These are phyloP conservation scores for Deroplatys truncata DNA, from an alignment of 2,888 invertebrate genomes.

Conservation along the genomic window DNA sequence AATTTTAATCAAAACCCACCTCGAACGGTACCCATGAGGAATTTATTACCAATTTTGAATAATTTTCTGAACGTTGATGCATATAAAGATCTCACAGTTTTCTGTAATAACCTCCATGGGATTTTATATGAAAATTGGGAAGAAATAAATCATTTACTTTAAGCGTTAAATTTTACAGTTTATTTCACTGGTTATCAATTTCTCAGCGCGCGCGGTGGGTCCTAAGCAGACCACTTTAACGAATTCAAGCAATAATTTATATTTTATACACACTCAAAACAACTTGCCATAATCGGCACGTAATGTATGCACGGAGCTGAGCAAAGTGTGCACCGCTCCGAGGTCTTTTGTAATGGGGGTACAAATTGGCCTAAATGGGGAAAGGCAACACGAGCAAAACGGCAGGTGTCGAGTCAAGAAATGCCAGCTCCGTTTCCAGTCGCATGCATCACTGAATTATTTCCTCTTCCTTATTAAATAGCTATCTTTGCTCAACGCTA, in stretches of 20 bases:
- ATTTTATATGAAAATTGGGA: background rate
- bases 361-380: background rate
- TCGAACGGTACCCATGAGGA: background rate
- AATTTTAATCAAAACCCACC: background rate
- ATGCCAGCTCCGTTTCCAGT: background rate
- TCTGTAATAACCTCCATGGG: background rate
- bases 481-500: too few relatives aligned
- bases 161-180: background rate
- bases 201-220: background rate
- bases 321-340: background rate
- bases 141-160: background rate
- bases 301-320: background rate
- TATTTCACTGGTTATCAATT: background rate
- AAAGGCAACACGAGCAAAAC: background rate
- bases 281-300: background rate
- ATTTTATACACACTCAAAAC: background rate
- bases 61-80: background rate
- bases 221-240: background rate
- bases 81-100: background rate
- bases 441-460: background rate
- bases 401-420: background rate
- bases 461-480: background rate
- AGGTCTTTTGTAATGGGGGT: background rate
- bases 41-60: background rate
- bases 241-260: background rate